Evolutionary conservation across 2,113 vertebrate genomes (phyloP), one percentile per base, ranked within the genome.

Genomic region (Notarius lentiginosus): DNA sequence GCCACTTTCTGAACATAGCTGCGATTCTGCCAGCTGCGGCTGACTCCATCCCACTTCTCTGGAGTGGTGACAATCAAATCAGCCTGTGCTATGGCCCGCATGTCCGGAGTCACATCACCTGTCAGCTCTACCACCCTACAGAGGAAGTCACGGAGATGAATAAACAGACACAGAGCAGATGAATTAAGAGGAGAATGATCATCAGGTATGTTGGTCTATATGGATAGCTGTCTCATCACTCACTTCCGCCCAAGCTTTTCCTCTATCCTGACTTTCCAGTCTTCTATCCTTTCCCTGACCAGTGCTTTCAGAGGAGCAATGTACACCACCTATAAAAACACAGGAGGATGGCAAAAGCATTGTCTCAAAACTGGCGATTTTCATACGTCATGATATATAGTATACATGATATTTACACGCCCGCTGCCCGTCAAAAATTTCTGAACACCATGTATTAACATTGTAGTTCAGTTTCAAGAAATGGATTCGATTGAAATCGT

Each of bases 31-130:
- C 98, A 99, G 94, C 98, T 99, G 90, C 98, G 96, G 92, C 98
- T 99, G 89, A 99, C 93, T 68, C 98, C 98, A 83, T 99, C 98
- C 98, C 98, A 99, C 87, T 99, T 99, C 93, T 99, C 98, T 0
- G 98, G 98, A 0, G 98, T 99, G 85, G 98, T 99, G 90, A 99
- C 98, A 3, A 99, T 99, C 86, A 99, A 95, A 91, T 99, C 98
- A 34, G 98, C 98, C 91, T 97, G 94, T 0, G 96, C 96, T 88
- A 99, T 97, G 27, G 98, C 96, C 90, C 95, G 96, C 97, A 99
- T 96, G 92, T 99, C 98, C 56, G 98, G 98, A 88, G 97, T 99
- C 90, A 98, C 97, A 86, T 99, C 98, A 8, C 98, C 98, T 0
- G 98, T 99, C 89, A 99, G 89, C 89, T 99, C 98, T 90, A 99